These are phyloP conservation scores for Mesitornis unicolor DNA, from an alignment of 2,113 vertebrate species.

Conservation along the genomic window DNA sequence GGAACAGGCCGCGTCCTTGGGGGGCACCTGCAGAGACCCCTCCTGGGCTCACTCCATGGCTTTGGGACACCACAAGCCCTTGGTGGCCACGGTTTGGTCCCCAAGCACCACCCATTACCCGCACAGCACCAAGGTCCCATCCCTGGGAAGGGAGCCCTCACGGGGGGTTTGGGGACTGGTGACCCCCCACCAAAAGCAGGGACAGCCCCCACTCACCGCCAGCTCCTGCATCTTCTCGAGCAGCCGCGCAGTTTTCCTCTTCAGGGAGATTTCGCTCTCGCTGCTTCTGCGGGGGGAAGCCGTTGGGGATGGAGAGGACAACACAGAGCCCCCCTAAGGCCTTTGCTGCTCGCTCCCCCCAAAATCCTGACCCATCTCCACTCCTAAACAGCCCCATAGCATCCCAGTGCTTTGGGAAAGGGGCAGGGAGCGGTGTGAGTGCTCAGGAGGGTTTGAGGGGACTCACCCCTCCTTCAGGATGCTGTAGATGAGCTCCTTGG, in stretches of 20 bases:
- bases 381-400: background rate
- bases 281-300: slow-evolving; percentile 57
- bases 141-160: background rate
- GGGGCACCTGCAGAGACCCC: background rate
- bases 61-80: background rate
- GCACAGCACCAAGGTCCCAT: fast-evolving
- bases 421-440: background rate
- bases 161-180: fast-evolving
- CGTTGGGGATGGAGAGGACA: fast-evolving
- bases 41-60: fast-evolving
- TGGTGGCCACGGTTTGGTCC: fast-evolving
- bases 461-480: slow-evolving; percentile 88
- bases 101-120: background rate
- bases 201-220: slow-evolving; percentile 62
- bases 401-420: background rate
- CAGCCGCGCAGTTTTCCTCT: slow-evolving; percentile 80
- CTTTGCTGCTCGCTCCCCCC: background rate
- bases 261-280: slow-evolving; percentile 79
- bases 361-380: background rate
- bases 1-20: background rate
- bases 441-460: fast-evolving
- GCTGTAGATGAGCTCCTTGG: slow-evolving; percentile 80
- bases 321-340: background rate
- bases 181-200: too few relatives aligned
- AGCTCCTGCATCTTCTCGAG: slow-evolving; percentile 82